Conservation (phyloP, 2,113 vertebrate species). For the Meles meles region DNA sequence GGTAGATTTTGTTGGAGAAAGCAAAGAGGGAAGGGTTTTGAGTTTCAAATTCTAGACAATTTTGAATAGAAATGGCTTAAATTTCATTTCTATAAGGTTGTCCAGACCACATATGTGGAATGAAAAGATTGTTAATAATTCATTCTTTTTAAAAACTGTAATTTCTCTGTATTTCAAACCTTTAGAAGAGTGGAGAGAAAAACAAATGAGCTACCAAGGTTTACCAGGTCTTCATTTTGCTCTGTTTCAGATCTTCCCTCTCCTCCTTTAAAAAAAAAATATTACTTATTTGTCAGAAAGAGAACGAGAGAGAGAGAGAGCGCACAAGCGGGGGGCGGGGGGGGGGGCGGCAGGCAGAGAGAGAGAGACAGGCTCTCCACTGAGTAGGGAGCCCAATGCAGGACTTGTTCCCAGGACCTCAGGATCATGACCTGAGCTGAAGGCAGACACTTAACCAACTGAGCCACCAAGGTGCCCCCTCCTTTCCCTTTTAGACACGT, state of each 20-base stretch:
- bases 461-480: no score
- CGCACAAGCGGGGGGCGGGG: no score
- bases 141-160: not conserved
- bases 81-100: not conserved
- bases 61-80: not conserved
- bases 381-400: no score
- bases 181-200: not conserved
- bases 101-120: not conserved
- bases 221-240: not conserved
- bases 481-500: no score
- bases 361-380: no score
- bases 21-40: not conserved
- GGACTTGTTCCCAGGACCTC: no score
- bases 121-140: not conserved
- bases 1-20: not conserved
- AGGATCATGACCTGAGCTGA: no score
- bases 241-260: not conserved
- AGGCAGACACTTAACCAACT: no score
- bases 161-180: not conserved
- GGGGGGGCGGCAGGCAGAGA: no score
- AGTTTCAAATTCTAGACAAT: not conserved
- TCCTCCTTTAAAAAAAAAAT: no score
- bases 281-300: no score
- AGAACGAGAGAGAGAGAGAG: no score
- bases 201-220: not conserved